These are phyloP conservation scores for Drosophila pseudoobscura DNA, from an alignment of 1,140 invertebrate genomes.

Conservation along the genomic window DNA sequence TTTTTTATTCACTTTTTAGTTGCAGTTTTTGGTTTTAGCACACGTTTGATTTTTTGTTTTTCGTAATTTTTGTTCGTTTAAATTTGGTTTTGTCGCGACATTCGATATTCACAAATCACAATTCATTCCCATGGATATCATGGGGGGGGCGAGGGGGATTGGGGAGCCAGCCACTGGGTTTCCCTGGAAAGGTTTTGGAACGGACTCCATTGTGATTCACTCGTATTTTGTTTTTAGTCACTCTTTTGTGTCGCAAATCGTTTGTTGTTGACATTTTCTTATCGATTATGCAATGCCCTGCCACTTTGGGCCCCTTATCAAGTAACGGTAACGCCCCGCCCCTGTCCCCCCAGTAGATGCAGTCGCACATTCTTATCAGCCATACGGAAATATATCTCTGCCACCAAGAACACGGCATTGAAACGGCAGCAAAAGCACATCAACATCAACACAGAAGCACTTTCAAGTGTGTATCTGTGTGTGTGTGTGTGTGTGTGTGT, in stretches of 20 bases:
- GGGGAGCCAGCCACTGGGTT: constrained; percentile 36
- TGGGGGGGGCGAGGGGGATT: no score
- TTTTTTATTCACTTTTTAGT: constrained; percentile 21
- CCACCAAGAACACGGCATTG: no score
- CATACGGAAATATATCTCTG: no score
- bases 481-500: no score
- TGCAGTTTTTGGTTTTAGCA: constrained; percentile 5
- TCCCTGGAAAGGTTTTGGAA: constrained; percentile 6
- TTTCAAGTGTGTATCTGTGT: no score
- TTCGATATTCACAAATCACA: constrained; percentile 6
- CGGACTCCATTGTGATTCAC: background rate
- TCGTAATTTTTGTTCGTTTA: background rate
- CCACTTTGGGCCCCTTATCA: constrained; percentile 25
- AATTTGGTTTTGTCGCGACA: background rate
- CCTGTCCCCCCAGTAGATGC: no score
- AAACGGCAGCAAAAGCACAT: no score
- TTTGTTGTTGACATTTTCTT: constrained; percentile 27
- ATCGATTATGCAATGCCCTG: constrained; percentile 58
- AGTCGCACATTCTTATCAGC: no score
- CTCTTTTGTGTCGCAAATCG: constrained; percentile 7
- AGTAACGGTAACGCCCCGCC: background rate
- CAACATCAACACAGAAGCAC: no score
- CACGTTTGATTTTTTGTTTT: background rate
- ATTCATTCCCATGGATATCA: no score
- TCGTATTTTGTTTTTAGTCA: constrained; percentile 24